Evolutionary conservation across 2,797 vertebrate genomes (phyloP), one percentile per base, ranked within the genome.

Genomic region (Artibeus jamaicensis): DNA sequence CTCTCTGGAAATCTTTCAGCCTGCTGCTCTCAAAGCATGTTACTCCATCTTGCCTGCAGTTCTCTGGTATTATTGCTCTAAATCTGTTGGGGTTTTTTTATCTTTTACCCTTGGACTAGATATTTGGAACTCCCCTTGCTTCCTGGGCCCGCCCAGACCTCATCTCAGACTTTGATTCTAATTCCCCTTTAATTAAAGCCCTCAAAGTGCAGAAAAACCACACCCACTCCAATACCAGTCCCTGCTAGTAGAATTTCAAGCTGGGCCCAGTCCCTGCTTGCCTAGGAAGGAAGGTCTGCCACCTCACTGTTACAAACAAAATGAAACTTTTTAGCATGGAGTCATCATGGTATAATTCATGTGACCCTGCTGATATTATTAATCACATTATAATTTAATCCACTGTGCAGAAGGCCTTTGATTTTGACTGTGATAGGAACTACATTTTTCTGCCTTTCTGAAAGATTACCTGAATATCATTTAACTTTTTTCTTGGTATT

Each of bases 141-240:
- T 96, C 68, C 89, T 93, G 76, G 76, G 32, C 53, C 53, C 70
- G 89, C 76, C 16, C 37, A 91, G 39, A 14, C 24, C 59, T 95
- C 91, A 46, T 71, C 59, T 93, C 48, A 91, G 82, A 93, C 87
- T 93, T 96, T 87, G 79, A 81, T 94, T 96, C 94, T 85, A 91
- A 96, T 96, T 97, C 93, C 67, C 59, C 90, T 91, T 95, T 94
- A 87, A 95, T 95, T 87, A 89, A 74, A 96, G 76, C 24, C 67
- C 90, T 94, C 81, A 85, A 95, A 91, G 83, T 95, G 29, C 70
- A 93, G 74, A 95, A 89, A 94, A 92, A 76, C 70, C 89, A 94
- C 65, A 79, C 91, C 86, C 32, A 96, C 5, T 77, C 70, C 46
- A 84, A 34, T 62, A 89, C 77, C 70, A 91, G 74, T 86, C 32